These are phyloP conservation scores for Ptilodon capucinus DNA, from an alignment of 2,888 invertebrate species.

Conservation along the genomic window DNA sequence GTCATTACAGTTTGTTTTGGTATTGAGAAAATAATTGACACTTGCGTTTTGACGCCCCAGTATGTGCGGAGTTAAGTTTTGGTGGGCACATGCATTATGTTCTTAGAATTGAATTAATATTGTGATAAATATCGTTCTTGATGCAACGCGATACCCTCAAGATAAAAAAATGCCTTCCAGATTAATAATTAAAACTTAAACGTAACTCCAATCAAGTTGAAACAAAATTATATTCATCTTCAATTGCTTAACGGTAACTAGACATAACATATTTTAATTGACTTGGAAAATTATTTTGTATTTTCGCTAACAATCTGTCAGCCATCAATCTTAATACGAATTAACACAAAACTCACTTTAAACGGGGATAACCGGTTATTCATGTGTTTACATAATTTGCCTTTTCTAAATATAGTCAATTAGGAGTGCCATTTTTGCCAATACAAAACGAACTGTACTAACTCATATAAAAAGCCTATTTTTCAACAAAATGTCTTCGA, in stretches of 20 bases:
- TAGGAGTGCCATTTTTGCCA: slow-evolving; percentile 19
- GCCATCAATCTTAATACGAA: slow-evolving; percentile 25
- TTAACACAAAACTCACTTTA: slow-evolving; percentile 21
- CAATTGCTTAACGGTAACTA: slow-evolving; percentile 16
- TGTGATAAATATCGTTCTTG: slow-evolving; percentile 31
- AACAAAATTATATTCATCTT: slow-evolving; percentile 12
- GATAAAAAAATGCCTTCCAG: slow-evolving; percentile 27
- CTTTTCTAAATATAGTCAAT: slow-evolving; percentile 21
- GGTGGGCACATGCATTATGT: slow-evolving; percentile 38
- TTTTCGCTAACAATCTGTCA: slow-evolving; percentile 22
- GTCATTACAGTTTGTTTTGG: too few species aligned
- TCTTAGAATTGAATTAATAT: slow-evolving; percentile 47
- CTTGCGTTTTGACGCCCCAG: too few species aligned
- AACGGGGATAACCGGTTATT: slow-evolving; percentile 19
- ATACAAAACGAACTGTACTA: too few species aligned
- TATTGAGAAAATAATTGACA: too few species aligned
- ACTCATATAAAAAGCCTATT: too few species aligned
- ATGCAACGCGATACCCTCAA: slow-evolving; percentile 35
- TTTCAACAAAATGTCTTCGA: too few species aligned
- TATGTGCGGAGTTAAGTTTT: too few species aligned
- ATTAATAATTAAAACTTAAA: slow-evolving; percentile 40
- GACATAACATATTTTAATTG: slow-evolving; percentile 24
- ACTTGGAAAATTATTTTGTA: slow-evolving; percentile 26
- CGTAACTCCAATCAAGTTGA: slow-evolving; percentile 20
- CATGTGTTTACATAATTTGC: slow-evolving; percentile 25